These are phyloP conservation scores for Cardiocondyla obscurior DNA, from an alignment of 1,140 invertebrate species.

Conservation along the genomic window DNA sequence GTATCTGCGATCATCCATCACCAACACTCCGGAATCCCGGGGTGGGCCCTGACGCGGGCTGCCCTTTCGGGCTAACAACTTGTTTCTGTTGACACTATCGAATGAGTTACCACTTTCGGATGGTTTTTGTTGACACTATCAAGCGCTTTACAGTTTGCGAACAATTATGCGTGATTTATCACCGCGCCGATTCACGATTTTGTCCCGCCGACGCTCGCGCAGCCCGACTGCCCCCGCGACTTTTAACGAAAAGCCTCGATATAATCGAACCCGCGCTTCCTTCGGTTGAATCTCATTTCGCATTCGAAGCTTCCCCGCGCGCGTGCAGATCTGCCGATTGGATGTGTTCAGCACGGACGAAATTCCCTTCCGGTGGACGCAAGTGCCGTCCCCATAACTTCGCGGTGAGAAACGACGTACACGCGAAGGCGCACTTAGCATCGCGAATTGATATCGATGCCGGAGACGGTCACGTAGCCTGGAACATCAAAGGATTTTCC, in stretches of 20 bases:
- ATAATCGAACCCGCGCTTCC: slow-evolving; percentile 6
- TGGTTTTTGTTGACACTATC: slow-evolving; percentile 74
- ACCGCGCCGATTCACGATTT: slow-evolving; percentile 37
- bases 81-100: slow-evolving; percentile 75
- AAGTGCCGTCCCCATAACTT: slow-evolving; percentile 64
- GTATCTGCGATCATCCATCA: slow-evolving; percentile 76
- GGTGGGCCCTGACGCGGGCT: slow-evolving; percentile 68
- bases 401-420: slow-evolving; percentile 56
- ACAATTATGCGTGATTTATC: slow-evolving; percentile 71
- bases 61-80: slow-evolving; percentile 71
- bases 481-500: slow-evolving; percentile 75
- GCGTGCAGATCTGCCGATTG: slow-evolving; percentile 45
- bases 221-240: neutral
- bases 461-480: slow-evolving; percentile 74
- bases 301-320: slow-evolving; percentile 5
- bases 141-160: slow-evolving; percentile 67
- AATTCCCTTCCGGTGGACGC: slow-evolving; percentile 50
- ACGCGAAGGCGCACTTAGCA: slow-evolving; percentile 80
- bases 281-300: slow-evolving; percentile 50
- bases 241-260: slow-evolving; percentile 4
- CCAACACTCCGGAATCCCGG: slow-evolving; percentile 72
- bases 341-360: slow-evolving; percentile 48
- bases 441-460: slow-evolving; percentile 74
- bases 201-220: neutral
- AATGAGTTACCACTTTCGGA: slow-evolving; percentile 69